A percentile compares a stretch with the other conserved stretches of the same genome.
Conservation (phyloP, 2,888 invertebrate genomes). For the Euproctis similis region DNA sequence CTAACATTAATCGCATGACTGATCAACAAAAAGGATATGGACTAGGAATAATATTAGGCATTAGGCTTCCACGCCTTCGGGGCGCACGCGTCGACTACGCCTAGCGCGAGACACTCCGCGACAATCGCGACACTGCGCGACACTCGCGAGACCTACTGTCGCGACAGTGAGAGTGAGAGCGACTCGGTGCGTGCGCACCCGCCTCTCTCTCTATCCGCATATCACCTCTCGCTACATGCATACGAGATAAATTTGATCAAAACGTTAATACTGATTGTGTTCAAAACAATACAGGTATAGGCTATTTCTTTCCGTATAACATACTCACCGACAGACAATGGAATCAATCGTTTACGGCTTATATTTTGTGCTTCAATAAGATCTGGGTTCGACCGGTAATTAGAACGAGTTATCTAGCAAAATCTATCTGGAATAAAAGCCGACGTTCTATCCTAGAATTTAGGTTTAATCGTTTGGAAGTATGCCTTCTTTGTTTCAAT, state of each 20-base stretch:
- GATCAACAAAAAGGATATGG: slow-evolving; percentile 77
- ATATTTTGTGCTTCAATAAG: slow-evolving; percentile 70
- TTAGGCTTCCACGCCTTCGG: slow-evolving; percentile 63
- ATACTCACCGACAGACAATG: slow-evolving; percentile 51
- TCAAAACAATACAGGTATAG: slow-evolving; percentile 59
- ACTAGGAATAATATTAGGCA: slow-evolving; percentile 76
- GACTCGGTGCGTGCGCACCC: slow-evolving; percentile 28
- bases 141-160: not conserved
- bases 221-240: slow-evolving; percentile 67
- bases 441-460: slow-evolving; percentile 70
- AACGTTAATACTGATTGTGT: slow-evolving; percentile 69
- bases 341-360: slow-evolving; percentile 65
- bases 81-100: slow-evolving; percentile 30
- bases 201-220: slow-evolving; percentile 59
- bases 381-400: slow-evolving; percentile 60
- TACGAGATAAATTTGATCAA: slow-evolving; percentile 61
- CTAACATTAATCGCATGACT: slow-evolving; percentile 76
- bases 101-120: slow-evolving; percentile 4
- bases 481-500: slow-evolving; percentile 69
- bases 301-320: slow-evolving; percentile 45
- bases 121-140: too few relatives aligned
- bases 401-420: slow-evolving; percentile 69
- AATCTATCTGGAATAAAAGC: slow-evolving; percentile 75
- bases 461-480: slow-evolving; percentile 72
- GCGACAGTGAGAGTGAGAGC: slow-evolving; percentile 2